A percentile compares a stretch with the other conserved stretches of the same genome.
These are phyloP conservation scores for Tachysurus fulvidraco DNA, from an alignment of 2,113 vertebrate genomes.

Conservation along the genomic window DNA sequence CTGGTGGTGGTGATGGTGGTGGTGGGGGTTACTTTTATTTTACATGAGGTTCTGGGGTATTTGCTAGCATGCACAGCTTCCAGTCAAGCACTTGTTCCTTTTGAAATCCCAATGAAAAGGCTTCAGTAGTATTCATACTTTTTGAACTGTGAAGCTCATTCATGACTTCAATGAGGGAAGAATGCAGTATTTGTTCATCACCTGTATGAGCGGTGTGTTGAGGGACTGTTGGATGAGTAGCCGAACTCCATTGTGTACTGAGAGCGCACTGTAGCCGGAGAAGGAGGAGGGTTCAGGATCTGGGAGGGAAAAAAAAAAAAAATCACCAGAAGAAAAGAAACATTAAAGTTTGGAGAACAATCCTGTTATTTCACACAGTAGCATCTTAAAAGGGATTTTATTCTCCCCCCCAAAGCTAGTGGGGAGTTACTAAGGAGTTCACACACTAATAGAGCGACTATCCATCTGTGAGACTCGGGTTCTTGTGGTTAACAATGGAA, in stretches of 20 bases:
- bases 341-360: background rate
- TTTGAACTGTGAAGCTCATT: background rate
- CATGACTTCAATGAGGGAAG: background rate
- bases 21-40: background rate
- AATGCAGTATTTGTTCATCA: conserved; percentile 46
- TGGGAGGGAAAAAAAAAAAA: conserved; percentile 54
- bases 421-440: background rate
- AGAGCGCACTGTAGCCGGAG: conserved; percentile 92
- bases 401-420: background rate
- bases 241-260: conserved; percentile 97
- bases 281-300: conserved; percentile 97
- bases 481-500: background rate
- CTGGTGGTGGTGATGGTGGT: too few relatives aligned
- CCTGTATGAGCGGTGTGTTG: conserved; percentile 98
- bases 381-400: conserved; percentile 2
- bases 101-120: background rate
- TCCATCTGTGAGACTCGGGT: background rate
- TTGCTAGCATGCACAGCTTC: background rate
- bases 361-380: background rate
- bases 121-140: background rate
- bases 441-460: background rate
- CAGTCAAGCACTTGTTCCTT: background rate
- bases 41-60: too few relatives aligned
- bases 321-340: background rate
- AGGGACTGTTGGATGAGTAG: conserved; percentile 97